Evolutionary conservation across 2,797 vertebrate species (phyloP), one percentile per base, ranked within the genome.

Genomic region (Limnodromus scolopaceus): DNA sequence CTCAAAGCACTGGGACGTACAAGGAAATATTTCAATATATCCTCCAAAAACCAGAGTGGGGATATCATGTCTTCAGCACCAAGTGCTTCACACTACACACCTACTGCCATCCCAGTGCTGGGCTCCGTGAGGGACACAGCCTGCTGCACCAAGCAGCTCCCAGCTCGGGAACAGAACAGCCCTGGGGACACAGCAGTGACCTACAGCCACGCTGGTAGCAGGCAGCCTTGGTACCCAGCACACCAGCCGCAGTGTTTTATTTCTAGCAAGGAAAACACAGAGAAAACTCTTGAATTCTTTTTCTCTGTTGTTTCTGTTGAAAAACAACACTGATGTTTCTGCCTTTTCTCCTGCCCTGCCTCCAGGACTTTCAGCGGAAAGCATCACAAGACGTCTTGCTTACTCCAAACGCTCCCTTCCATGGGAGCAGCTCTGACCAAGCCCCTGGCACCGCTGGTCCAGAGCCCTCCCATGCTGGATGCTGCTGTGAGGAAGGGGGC

Each of bases 371-470:
- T 9, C 48, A 92, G 38, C 69, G 58, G 45, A 76, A 84, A 58
- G 41, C 16, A 3, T 16, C 20, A 13, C 51, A 61, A 78, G 46
- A 49, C 0, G 2, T 10, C 34, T 9, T 4, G 23, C 38, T 45
- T 34, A 16, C 55, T 78, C 0, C 0, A 64, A 69, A 43, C 0
- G 0, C 13, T n/a, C 17, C n/a, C 14, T 75, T 86, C 28, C 55
- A 27, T 4, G 6, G 65, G 30, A 71, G 45, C 45, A 8, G 22
- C 43, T 92, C 36, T 3, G 4, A 13, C 5, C 20, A 15, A 57
- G 48, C 71, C 13, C 3, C 28, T 38, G 41, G 71, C 46, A 12
- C 30, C 4, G 0, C 36, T 5, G 17, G 19, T 32, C 8, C 11
- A 3, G 43, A 63, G 57, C 55, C n/a, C 1, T 28, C 39, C 55